Percentiles rank a stretch among this genome's conserved stretches.
These are phyloP conservation scores for Drosophila nebulosa DNA, from an alignment of 1,140 invertebrate species.

Conservation along the genomic window DNA sequence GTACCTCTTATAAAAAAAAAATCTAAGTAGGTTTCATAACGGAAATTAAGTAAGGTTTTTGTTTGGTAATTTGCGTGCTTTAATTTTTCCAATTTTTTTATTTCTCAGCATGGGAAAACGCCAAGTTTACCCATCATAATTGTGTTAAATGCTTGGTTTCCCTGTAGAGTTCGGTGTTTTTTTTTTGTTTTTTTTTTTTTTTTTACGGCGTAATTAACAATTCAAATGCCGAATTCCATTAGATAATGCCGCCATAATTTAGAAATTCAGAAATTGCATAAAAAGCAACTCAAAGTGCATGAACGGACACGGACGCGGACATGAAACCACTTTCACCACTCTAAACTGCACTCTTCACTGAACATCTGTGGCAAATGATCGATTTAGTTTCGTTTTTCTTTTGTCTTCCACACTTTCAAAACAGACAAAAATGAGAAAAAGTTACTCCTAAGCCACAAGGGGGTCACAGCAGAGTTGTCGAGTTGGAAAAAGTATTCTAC, in stretches of 20 bases:
- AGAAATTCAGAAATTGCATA: conserved; percentile 51
- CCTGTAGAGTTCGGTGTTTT: not conserved
- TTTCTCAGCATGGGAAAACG: not conserved
- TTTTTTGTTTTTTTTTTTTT: too few relatives aligned
- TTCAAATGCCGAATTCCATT: conserved; percentile 40
- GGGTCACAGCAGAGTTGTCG: not conserved
- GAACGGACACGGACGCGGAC: conserved; percentile 23
- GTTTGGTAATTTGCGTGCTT: not conserved
- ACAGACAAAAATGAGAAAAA: not conserved
- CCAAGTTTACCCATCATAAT: conserved; percentile 42
- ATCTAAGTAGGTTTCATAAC: not conserved
- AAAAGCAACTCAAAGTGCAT: conserved; percentile 51
- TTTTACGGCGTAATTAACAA: conserved; percentile 45
- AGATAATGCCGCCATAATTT: conserved; percentile 64
- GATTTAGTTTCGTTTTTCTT: conserved; percentile 27
- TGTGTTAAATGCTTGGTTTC: conserved; percentile 35
- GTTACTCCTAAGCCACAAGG: not conserved
- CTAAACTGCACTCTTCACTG: conserved; percentile 48
- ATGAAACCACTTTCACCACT: conserved; percentile 61
- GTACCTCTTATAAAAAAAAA: not conserved
- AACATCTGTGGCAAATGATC: conserved; percentile 57
- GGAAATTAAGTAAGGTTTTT: not conserved
- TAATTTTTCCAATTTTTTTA: not conserved
- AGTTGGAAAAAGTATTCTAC: too few relatives aligned
- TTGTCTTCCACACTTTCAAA: conserved; percentile 42